phyloP scores from a whole-genome alignment of 2,888 invertebrate genomes.

The Drosophila gaucha region DNA sequence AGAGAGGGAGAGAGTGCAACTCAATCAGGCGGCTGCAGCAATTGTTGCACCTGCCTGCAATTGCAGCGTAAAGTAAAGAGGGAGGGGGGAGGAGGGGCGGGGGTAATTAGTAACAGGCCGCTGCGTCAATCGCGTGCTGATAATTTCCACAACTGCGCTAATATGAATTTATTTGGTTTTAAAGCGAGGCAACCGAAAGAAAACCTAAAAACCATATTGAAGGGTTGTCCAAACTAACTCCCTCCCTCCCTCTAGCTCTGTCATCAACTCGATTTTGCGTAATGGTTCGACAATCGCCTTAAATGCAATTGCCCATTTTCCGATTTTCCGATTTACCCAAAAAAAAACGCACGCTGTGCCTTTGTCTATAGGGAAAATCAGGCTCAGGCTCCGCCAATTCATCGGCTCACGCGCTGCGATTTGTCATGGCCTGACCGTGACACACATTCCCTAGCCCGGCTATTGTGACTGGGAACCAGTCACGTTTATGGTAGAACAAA shows the following conservation, averaged over 20 bases:
- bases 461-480: slow-evolving; percentile 44
- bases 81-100: slow-evolving; percentile 10
- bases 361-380: slow-evolving; percentile 26
- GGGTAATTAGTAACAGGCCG: slow-evolving; percentile 75
- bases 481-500: slow-evolving; percentile 43
- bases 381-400: slow-evolving; percentile 28
- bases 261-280: slow-evolving; percentile 58
- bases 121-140: slow-evolving; percentile 74
- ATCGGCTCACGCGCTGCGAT: slow-evolving; percentile 70
- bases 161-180: slow-evolving; percentile 61
- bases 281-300: slow-evolving; percentile 71
- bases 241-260: background rate
- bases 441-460: slow-evolving; percentile 50
- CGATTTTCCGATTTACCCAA: slow-evolving; percentile 31
- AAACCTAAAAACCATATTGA: background rate
- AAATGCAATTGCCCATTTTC: slow-evolving; percentile 44
- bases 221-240: slow-evolving; percentile 17
- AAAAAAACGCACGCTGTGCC: slow-evolving; percentile 37
- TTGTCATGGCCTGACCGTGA: slow-evolving; percentile 72
- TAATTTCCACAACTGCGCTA: slow-evolving; percentile 62
- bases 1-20: slow-evolving; percentile 39
- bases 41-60: slow-evolving; percentile 63
- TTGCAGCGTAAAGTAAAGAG: slow-evolving; percentile 37
- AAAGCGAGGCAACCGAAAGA: slow-evolving; percentile 10
- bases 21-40: slow-evolving; percentile 69